Evolutionary conservation across 2,797 vertebrate species (phyloP).

Genomic region (Discoglossus pictus): DNA sequence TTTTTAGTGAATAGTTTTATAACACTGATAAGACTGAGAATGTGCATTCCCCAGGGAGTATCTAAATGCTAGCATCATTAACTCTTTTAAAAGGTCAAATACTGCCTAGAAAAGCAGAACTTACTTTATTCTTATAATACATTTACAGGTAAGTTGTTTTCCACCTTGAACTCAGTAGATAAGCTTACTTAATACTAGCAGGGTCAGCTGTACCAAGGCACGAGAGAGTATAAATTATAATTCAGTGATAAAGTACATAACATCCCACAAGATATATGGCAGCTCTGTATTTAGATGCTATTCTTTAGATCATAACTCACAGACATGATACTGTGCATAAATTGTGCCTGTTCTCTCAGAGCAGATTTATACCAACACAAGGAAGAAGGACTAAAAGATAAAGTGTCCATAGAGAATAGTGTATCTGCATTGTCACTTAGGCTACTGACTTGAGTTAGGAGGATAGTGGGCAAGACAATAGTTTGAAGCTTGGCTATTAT

Average conservation of each 20-base stretch:
- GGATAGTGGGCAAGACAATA: no score
- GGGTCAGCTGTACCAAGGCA: not conserved
- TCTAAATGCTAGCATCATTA: no score
- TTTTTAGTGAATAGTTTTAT: no score
- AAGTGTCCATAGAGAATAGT: not conserved
- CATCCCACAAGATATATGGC: not conserved
- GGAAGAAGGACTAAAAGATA: not conserved
- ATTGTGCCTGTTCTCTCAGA: not conserved
- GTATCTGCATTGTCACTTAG: not conserved
- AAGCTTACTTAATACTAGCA: not conserved
- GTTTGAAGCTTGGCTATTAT: no score
- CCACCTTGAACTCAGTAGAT: not conserved
- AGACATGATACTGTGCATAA: not conserved
- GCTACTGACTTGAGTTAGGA: no score
- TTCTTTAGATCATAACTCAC: not conserved
- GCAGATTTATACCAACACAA: not conserved
- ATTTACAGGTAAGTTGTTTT: not conserved
- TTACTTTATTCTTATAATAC: not conserved
- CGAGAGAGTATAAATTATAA: not conserved
- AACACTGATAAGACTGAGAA: no score
- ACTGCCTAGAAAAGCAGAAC: no score
- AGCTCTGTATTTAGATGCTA: not conserved
- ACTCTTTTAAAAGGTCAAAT: no score
- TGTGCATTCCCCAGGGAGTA: no score
- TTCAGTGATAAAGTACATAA: not conserved